A percentile compares a stretch with the other conserved stretches of the same genome.
phyloP scores from a whole-genome alignment of 1,140 invertebrate species.

The Trigoniulus corallinus region DNA sequence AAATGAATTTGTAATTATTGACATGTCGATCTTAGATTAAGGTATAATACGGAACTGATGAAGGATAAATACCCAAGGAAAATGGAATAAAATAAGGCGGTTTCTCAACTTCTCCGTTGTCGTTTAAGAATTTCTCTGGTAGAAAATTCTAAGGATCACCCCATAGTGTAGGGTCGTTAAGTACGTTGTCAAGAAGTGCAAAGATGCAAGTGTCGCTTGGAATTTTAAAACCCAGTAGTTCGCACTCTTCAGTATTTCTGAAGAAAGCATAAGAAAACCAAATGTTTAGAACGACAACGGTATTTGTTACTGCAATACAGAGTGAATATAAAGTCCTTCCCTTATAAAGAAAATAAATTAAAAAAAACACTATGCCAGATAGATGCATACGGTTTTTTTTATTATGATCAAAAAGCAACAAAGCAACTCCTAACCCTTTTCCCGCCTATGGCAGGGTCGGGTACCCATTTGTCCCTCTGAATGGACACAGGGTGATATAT shows the following conservation, averaged over 20 bases:
- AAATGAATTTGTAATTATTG: neutral
- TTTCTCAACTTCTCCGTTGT: constrained; percentile 56
- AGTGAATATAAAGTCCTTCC: too few relatives aligned
- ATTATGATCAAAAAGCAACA: too few relatives aligned
- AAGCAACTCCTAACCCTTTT: too few relatives aligned
- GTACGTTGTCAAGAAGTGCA: constrained; percentile 64
- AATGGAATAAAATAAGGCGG: constrained; percentile 84
- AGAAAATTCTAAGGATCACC: constrained; percentile 66
- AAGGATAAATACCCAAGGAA: constrained; percentile 48
- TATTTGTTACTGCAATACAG: too few relatives aligned
- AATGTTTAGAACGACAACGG: neutral
- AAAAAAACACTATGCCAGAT: too few relatives aligned
- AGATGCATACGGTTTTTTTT: too few relatives aligned
- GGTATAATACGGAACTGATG: neutral
- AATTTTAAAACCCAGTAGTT: constrained; percentile 58
- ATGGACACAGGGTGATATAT: too few relatives aligned
- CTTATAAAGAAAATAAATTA: too few relatives aligned
- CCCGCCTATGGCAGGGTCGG: too few relatives aligned
- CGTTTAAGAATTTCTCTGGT: constrained; percentile 60
- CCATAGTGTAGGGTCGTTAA: constrained; percentile 75
- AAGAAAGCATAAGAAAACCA: neutral
- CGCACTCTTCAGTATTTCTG: constrained; percentile 34
- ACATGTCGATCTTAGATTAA: too few relatives aligned
- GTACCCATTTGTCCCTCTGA: too few relatives aligned
- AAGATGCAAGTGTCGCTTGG: constrained; percentile 67